phyloP scores from a whole-genome alignment of 2,888 invertebrate species.

The Pharmacophagus antenor region DNA sequence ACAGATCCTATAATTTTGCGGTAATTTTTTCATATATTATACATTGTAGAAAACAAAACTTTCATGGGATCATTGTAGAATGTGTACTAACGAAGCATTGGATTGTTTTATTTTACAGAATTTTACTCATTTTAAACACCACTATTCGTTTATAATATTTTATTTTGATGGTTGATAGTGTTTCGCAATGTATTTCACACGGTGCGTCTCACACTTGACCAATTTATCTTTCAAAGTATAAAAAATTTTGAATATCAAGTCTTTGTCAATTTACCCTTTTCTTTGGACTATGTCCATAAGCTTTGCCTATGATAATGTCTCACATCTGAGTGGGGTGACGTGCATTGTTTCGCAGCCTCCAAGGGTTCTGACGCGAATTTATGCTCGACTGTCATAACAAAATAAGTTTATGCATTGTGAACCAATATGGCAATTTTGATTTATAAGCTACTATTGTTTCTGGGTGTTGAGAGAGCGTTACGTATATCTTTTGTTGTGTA shows the following conservation, averaged over 20 bases:
- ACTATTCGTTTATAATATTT: background rate
- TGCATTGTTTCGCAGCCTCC: constrained; percentile 77
- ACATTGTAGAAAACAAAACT: constrained; percentile 40
- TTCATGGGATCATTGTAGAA: background rate
- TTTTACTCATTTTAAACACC: background rate
- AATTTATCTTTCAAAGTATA: constrained; percentile 66
- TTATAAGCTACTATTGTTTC: constrained; percentile 72
- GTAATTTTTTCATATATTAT: constrained; percentile 55
- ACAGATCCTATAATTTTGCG: constrained; percentile 70
- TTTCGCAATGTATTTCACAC: constrained; percentile 61
- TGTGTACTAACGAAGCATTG: background rate
- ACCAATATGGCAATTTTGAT: constrained; percentile 76
- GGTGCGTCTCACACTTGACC: constrained; percentile 65
- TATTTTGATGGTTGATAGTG: background rate
- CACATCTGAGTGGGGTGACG: constrained; percentile 66
- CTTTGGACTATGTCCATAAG: constrained; percentile 64
- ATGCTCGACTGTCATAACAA: constrained; percentile 79
- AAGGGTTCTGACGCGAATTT: constrained; percentile 74
- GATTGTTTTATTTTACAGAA: constrained; percentile 26
- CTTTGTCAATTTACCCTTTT: constrained; percentile 67
- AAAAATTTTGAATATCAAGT: constrained; percentile 64
- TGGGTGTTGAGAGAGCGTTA: constrained; percentile 71
- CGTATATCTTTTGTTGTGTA: constrained; percentile 61
- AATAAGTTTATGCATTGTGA: constrained; percentile 79
- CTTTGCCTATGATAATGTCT: constrained; percentile 67